These are phyloP conservation scores for Apodemus sylvaticus DNA, from an alignment of 2,113 vertebrate species.

Conservation along the genomic window DNA sequence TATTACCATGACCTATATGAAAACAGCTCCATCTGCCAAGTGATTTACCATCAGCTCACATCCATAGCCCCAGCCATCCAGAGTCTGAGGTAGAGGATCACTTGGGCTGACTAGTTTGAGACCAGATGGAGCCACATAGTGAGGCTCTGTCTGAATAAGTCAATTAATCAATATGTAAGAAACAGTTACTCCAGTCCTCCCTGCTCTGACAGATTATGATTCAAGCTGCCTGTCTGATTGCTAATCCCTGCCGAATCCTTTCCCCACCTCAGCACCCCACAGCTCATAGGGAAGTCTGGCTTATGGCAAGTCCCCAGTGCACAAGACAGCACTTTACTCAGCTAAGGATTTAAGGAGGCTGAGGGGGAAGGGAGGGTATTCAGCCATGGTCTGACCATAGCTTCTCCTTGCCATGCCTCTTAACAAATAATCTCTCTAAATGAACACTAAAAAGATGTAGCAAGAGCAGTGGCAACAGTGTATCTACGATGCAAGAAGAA, in stretches of 20 bases:
- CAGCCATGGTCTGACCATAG: background rate
- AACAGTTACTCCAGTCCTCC: background rate
- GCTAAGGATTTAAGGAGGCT: background rate
- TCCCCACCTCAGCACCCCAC: too few species aligned
- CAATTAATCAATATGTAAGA: background rate
- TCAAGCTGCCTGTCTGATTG: background rate
- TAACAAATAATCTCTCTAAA: background rate
- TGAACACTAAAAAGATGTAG: background rate
- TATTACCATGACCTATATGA: background rate
- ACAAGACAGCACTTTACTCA: accelerated
- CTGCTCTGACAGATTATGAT: too few species aligned
- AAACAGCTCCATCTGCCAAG: background rate
- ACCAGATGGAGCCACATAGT: background rate
- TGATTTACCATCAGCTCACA: background rate
- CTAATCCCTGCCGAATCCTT: background rate
- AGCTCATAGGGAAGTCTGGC: background rate
- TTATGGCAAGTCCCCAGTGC: accelerated
- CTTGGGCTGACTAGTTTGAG: background rate
- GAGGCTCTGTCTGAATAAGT: background rate
- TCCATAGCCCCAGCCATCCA: background rate
- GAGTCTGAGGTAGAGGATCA: background rate
- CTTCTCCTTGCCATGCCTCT: background rate
- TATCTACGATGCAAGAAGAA: background rate
- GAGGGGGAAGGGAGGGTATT: accelerated
- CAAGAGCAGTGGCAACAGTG: background rate